Percentiles rank a stretch among this genome's conserved stretches.
Conservation (phyloP, 30 jellyfish, hydroid and myxozoan genomes). For the Hydractinia echinata region DNA sequence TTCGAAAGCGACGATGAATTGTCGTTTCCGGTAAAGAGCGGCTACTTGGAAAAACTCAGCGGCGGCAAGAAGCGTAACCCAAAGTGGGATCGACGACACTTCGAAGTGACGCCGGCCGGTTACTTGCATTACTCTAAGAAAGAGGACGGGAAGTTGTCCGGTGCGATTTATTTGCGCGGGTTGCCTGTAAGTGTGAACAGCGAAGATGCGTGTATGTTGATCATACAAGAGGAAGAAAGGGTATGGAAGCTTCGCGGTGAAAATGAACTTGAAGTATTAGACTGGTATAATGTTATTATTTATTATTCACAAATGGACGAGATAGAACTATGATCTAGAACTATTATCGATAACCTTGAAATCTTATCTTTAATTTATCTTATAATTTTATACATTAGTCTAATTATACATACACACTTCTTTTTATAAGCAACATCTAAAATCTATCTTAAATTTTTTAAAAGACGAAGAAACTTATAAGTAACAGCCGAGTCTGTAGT, state of each 20-base stretch:
- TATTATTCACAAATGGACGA: slow-evolving; percentile 44
- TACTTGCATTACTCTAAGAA: slow-evolving; percentile 61
- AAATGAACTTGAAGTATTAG: slow-evolving; percentile 44
- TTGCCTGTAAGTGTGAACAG: slow-evolving; percentile 65
- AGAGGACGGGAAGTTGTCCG: slow-evolving; percentile 68
- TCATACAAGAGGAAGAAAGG: slow-evolving; percentile 60
- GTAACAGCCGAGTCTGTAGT: no score
- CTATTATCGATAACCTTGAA: neutral
- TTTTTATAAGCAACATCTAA: no score
- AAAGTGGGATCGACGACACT: slow-evolving; percentile 81
- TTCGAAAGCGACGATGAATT: slow-evolving; percentile 12
- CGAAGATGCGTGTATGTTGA: slow-evolving; percentile 41
- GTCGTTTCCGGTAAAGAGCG: slow-evolving; percentile 55
- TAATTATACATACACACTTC: no score
- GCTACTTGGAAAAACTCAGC: slow-evolving; percentile 69
- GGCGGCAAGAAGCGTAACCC: slow-evolving; percentile 83
- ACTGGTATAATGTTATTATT: slow-evolving; percentile 65
- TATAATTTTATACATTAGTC: no score
- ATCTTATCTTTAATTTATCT: no score
- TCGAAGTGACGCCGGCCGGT: slow-evolving; percentile 78
- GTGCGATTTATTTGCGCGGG: slow-evolving; percentile 72
- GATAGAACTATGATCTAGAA: neutral
- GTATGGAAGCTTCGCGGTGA: slow-evolving; percentile 76
- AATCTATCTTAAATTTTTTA: no score
- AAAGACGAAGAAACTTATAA: no score